Conservation (phyloP, 2,888 invertebrate genomes). For the Pollenia labialis region DNA sequence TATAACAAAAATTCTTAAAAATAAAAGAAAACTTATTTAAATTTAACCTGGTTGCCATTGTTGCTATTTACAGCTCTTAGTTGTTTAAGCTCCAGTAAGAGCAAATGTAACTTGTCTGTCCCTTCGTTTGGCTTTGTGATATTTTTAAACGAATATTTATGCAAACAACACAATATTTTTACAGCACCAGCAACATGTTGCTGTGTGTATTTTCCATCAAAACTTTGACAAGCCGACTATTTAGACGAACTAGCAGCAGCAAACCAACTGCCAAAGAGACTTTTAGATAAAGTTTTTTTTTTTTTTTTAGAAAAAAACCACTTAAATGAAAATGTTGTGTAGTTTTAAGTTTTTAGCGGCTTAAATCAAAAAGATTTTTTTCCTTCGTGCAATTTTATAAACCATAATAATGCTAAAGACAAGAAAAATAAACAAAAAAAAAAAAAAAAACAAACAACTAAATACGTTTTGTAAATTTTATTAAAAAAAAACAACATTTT, state of each 20-base stretch:
- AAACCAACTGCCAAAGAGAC: constrained; percentile 4
- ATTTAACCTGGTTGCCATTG: background rate
- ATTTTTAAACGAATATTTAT: constrained; percentile 48
- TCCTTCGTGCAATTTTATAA: constrained; percentile 26
- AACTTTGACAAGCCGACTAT: constrained; percentile 43
- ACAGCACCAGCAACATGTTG: constrained; percentile 28
- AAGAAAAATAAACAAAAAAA: background rate
- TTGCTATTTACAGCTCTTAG: background rate
- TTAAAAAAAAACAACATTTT: constrained; percentile 9
- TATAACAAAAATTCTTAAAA: background rate
- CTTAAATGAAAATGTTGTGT: constrained; percentile 68
- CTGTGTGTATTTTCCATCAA: constrained; percentile 5
- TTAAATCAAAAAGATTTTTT: constrained; percentile 69
- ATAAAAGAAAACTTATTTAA: background rate
- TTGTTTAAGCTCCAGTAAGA: constrained; percentile 1
- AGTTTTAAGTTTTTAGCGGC: constrained; percentile 60
- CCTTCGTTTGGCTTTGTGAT: background rate
- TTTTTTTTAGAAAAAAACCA: constrained; percentile 44
- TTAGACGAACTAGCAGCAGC: background rate
- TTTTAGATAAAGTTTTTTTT: constrained; percentile 3
- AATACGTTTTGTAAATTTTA: constrained; percentile 37
- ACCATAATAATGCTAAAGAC: constrained; percentile 32
- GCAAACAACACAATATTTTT: constrained; percentile 25
- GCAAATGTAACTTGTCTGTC: background rate
- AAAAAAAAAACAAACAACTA: constrained; percentile 20